A percentile compares a stretch with the other conserved stretches of the same genome.
Evolutionary conservation across 2,797 vertebrate species (phyloP).

Genomic region (Erpetoichthys calabaricus): DNA sequence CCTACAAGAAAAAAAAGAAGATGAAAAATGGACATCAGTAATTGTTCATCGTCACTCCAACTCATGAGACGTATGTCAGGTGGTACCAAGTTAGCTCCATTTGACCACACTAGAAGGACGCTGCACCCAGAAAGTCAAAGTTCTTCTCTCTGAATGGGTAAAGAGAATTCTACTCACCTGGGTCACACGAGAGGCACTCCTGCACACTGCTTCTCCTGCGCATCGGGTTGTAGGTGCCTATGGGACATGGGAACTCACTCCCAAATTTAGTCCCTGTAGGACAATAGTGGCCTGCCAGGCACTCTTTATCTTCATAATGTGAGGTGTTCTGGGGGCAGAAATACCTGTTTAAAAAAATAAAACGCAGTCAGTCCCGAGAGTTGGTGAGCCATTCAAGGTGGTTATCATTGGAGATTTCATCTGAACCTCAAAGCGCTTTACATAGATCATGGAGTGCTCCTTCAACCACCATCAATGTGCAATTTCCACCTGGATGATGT

Average conservation of each 20-base stretch:
- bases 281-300: constrained; percentile 75
- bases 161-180: constrained; percentile 52
- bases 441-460: too few relatives aligned
- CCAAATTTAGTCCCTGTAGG: constrained; percentile 51
- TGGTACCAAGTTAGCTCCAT: too few relatives aligned
- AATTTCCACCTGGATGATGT: too few relatives aligned
- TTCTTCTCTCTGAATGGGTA: not conserved
- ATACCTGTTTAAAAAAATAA: constrained; percentile 43
- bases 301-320: constrained; percentile 40
- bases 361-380: accelerated
- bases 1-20: constrained; percentile 35
- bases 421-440: too few relatives aligned
- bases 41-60: not conserved
- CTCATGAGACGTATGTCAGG: too few relatives aligned
- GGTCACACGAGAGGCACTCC: constrained; percentile 62
- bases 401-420: constrained; percentile 11
- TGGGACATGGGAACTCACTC: constrained; percentile 68
- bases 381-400: constrained; percentile 5
- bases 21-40: not conserved
- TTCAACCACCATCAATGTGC: too few relatives aligned
- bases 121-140: too few relatives aligned
- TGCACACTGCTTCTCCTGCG: constrained; percentile 32
- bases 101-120: too few relatives aligned
- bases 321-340: constrained; percentile 64
- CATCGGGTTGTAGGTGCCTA: constrained; percentile 62